A percentile compares a stretch with the other conserved stretches of the same genome.
phyloP scores from a whole-genome alignment of 2,113 vertebrate genomes.

The Neodontobutis hainanensis region DNA sequence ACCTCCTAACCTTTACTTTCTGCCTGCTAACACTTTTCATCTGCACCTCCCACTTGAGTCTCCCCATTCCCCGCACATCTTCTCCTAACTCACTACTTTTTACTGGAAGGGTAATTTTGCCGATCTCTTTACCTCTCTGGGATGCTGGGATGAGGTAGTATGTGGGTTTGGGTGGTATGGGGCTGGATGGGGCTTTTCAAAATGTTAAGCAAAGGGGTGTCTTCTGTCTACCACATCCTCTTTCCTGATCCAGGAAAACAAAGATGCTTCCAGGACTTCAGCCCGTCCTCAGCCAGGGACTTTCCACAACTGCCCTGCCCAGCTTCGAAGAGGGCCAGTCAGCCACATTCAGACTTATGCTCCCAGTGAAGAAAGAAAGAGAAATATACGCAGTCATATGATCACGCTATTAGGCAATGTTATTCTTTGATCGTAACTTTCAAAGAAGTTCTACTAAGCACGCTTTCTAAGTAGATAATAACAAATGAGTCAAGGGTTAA shows the following conservation, averaged over 20 bases:
- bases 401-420: conserved; percentile 4
- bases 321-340: conserved; percentile 55
- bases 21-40: conserved; percentile 1
- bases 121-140: conserved; percentile 54
- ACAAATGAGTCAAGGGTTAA: conserved; percentile 51
- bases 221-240: conserved; percentile 77
- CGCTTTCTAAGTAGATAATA: conserved; percentile 3
- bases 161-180: conserved; percentile 62
- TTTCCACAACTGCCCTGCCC: conserved; percentile 78
- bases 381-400: conserved; percentile 29
- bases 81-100: conserved; percentile 56
- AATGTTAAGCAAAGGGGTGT: conserved; percentile 63
- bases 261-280: conserved; percentile 72
- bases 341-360: conserved; percentile 52
- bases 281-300: conserved; percentile 77
- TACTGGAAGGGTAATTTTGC: conserved; percentile 72
- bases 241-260: conserved; percentile 76
- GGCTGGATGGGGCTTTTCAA: conserved; percentile 47
- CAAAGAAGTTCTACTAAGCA: conserved; percentile 23
- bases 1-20: conserved; percentile 12
- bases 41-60: neutral
- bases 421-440: conserved; percentile 39
- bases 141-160: conserved; percentile 55
- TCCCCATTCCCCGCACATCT: conserved; percentile 40
- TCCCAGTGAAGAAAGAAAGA: conserved; percentile 40